Conservation (phyloP, 2,797 vertebrate species). For the Sebastolobus alascanus region DNA sequence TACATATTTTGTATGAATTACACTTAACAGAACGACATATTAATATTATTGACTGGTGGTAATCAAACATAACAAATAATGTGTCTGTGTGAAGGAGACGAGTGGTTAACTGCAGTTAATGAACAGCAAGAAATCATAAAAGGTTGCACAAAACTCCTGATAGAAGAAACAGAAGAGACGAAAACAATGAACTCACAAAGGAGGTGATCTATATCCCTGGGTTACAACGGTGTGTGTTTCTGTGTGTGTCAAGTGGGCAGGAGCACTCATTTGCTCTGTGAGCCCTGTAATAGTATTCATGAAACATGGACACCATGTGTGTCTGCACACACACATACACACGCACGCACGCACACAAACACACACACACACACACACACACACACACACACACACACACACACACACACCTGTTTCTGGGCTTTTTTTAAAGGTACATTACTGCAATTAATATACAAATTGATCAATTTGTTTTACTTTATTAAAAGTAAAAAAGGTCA, state of each 20-base stretch:
- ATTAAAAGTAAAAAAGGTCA: not conserved
- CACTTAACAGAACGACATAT: not conserved
- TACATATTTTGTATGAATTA: not conserved
- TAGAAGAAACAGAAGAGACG: slow-evolving; percentile 13
- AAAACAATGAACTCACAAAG: slow-evolving; percentile 41
- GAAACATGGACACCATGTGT: slow-evolving; percentile 59
- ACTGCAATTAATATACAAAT: not conserved
- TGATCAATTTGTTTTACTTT: not conserved
- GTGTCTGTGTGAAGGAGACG: not conserved
- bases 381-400: not conserved
- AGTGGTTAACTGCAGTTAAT: not conserved
- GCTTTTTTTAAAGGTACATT: not conserved
- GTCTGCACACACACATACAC: slow-evolving; percentile 9
- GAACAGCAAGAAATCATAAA: not conserved
- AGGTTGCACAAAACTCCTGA: not conserved
- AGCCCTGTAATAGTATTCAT: slow-evolving; percentile 81
- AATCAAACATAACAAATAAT: not conserved
- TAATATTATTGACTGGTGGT: not conserved
- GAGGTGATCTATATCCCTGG: slow-evolving; percentile 77
- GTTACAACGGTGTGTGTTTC: slow-evolving; percentile 45
- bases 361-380: slow-evolving; percentile 2
- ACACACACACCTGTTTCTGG: not conserved
- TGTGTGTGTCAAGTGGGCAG: slow-evolving; percentile 52
- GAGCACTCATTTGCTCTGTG: slow-evolving; percentile 71
- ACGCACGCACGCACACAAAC: slow-evolving; percentile 1